Base-by-base conservation (phyloP, 2,888 invertebrate species). In the Laspeyria flexula region DNA sequence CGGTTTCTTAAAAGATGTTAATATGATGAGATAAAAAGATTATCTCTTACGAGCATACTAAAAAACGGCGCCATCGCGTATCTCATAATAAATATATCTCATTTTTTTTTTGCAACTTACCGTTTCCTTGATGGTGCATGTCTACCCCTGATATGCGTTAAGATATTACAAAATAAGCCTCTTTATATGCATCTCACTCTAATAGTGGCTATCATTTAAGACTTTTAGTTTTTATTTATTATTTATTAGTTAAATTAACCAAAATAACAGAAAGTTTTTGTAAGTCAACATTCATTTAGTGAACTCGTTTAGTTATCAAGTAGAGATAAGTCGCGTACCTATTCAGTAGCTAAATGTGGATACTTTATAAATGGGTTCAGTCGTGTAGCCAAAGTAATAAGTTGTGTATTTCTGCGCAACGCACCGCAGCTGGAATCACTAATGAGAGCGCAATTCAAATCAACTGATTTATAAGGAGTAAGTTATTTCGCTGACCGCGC, bases 361-460 rank as follows among this genome's bases (percentile, higher is more conserved):
- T 71, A 72, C 70, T 80, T 77, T 81, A 75, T 79, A 77, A 78
- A 82, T 78, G 80, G 75, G 68, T 81, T 83, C 85, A 79, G 81
- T 82, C 82, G 77, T 83, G 79, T 78, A 80, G 81, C 79, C 85
- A 88, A 90, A 90, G 89, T 90, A 89, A 86, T 89, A 90, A 90
- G 87, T 87, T 88, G 84, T 90, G 90, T 91, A 86, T 75, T 83
- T 75, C 83, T 78, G 77, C 68, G 67, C 80, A 77, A 75, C 76
- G 80, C 79, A 75, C 80, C 81, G 79, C 83, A 77, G 74, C 79
- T 81, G 75, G 90, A 88, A 90, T 90, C 81, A 65, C 86, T 90
- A 91, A 91, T 90, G 89, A 88, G 88, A 81, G 79, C 76, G 90
- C 86, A 88, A 90, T 90, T 90, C 87, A 88, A 90, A 90, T 90